Base-by-base conservation (phyloP, 1,140 invertebrate species). In the Trypoxylus dichotomus region DNA sequence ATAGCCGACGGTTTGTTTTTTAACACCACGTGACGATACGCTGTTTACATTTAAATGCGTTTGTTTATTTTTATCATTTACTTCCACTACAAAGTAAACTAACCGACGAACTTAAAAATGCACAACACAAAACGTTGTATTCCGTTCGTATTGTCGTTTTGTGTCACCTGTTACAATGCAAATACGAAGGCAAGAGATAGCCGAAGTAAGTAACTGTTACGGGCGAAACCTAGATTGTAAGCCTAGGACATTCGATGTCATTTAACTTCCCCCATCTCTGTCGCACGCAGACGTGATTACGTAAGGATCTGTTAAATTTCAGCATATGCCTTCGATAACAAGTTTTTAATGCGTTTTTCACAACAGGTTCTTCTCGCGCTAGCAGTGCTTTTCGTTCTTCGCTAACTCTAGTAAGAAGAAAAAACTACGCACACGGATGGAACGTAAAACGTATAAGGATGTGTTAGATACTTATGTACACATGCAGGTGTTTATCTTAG, bases 231-330 rank as follows among this genome's bases (percentile, higher is more conserved):
- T 77, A 80, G 75, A 76, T 80, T 71, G 32, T 79, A 58, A 47
- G 42, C 76, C 76, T 79, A 80, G 79, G 79, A 78, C 77, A 80
- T 76, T 80, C 77, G 79, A 78, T 80, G 79, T 80, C 79, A 80
- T 80, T 80, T 80, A 80, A 80, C 79, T 75, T 77, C 21, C 5
- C 32, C 72, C 5, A 24, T 74, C 72, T 74, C 41, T 43, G 29
- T 74, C 72, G 19, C 29, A 74, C 72, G 13, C 15, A n/a, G 32
- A 41, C 41, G 15, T 19, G 72, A 42, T 74, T 74, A 74, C 72
- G 72, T 74, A 74, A 74, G 41, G 72, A 37, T 43, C 41, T n/a
- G 29, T 41, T 74, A 19, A 74, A 74, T 74, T 74, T 74, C 72
- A 74, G 71, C 15, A 54, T 32, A 54, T 54, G 74, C n/a, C 43